Evolutionary conservation across 92 coral and sea anemone genomes (phyloP).

Genomic region (Zoanthus sansibaricus): DNA sequence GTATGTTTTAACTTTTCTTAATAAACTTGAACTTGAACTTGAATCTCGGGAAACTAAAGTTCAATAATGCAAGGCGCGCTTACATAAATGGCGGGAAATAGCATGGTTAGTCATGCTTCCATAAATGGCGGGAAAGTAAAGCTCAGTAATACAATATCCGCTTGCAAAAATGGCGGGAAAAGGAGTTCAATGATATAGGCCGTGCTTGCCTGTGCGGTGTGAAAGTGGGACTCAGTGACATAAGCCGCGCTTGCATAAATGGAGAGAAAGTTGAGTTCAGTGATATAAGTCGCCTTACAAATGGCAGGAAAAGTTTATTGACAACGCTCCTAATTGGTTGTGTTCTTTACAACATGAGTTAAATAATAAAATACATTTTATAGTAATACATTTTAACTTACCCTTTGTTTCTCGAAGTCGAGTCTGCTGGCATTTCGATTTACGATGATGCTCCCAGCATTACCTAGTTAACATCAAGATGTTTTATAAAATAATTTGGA

Average conservation of each 20-base stretch:
- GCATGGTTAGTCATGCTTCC: too few relatives aligned
- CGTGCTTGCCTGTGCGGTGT: too few relatives aligned
- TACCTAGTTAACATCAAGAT: conserved; percentile 52
- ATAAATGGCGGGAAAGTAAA: not conserved
- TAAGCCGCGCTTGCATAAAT: too few relatives aligned
- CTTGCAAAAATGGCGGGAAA: not conserved
- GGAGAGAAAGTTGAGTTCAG: not conserved
- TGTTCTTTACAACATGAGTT: not conserved
- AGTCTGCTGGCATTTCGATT: conserved; percentile 89
- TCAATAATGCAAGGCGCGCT: too few relatives aligned
- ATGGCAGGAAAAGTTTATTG: too few relatives aligned
- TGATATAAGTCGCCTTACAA: too few relatives aligned
- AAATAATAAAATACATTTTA: not conserved
- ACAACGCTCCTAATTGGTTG: not conserved
- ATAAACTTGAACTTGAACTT: too few relatives aligned
- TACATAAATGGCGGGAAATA: not conserved
- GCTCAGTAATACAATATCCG: too few relatives aligned
- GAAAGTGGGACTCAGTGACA: not conserved
- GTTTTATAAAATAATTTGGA: too few relatives aligned
- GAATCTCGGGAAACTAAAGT: not conserved
- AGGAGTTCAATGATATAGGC: too few relatives aligned
- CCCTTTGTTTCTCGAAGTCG: conserved; percentile 96
- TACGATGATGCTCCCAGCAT: conserved; percentile 95
- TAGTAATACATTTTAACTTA: conserved; percentile 30
- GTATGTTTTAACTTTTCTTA: too few relatives aligned